phyloP scores from a whole-genome alignment of 2,888 invertebrate genomes.

The Lydus trimaculatus region DNA sequence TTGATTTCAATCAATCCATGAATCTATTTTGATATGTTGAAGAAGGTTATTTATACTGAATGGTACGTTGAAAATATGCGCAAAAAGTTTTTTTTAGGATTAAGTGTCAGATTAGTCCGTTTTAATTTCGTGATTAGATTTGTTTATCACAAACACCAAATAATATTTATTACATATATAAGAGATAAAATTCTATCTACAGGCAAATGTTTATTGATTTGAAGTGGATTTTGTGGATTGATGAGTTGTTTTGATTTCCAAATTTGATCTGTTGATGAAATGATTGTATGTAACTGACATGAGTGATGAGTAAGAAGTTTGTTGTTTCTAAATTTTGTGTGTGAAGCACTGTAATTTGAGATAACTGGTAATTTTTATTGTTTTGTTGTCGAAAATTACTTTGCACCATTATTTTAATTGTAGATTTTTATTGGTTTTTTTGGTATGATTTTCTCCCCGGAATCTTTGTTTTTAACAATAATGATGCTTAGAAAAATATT shows the following conservation, averaged over 20 bases:
- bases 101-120: conserved; percentile 8
- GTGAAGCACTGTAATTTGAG: neutral
- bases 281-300: neutral
- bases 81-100: neutral
- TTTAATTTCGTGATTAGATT: conserved; percentile 10
- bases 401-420: too few species aligned
- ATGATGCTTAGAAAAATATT: too few species aligned
- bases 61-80: conserved; percentile 1
- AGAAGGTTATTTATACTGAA: neutral
- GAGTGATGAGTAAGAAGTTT: neutral
- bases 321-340: neutral
- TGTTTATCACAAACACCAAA: neutral
- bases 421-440: too few species aligned
- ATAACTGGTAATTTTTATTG: neutral
- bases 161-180: neutral
- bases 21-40: neutral
- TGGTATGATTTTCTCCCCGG: too few species aligned
- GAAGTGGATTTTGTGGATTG: conserved; percentile 12
- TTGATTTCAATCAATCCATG: neutral
- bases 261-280: neutral
- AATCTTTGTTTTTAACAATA: too few species aligned
- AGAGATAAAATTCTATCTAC: neutral
- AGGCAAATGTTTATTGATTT: conserved; percentile 6
- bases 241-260: neutral
- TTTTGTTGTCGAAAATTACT: too few species aligned